These are phyloP conservation scores for Hypothenemus hampei DNA, from an alignment of 1,140 invertebrate species.

Conservation along the genomic window DNA sequence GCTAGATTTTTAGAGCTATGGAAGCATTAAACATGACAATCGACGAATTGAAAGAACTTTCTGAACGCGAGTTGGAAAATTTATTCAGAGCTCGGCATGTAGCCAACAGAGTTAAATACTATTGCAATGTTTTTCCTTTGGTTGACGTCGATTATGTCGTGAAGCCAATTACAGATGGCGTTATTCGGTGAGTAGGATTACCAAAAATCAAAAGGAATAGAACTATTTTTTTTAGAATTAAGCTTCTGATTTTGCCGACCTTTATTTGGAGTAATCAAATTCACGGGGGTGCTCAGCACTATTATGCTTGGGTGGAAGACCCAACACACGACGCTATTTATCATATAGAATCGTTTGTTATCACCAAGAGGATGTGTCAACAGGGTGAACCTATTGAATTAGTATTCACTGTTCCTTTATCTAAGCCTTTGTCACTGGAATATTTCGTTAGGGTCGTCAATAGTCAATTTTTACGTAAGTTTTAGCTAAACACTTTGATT, in stretches of 20 bases:
- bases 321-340: constrained; percentile 91
- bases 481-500: background rate
- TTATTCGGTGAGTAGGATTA: constrained; percentile 52
- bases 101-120: constrained; percentile 75
- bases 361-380: constrained; percentile 81
- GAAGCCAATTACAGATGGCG: constrained; percentile 92
- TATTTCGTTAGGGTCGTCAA: constrained; percentile 86
- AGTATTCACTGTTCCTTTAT: constrained; percentile 93
- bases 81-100: constrained; percentile 73
- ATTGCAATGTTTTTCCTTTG: constrained; percentile 85
- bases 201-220: background rate
- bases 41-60: constrained; percentile 79
- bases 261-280: constrained; percentile 90
- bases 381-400: constrained; percentile 70
- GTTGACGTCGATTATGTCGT: constrained; percentile 78
- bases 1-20: constrained; percentile 43
- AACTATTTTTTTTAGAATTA: constrained; percentile 57
- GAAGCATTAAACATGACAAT: constrained; percentile 57
- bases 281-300: constrained; percentile 83
- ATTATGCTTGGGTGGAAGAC: constrained; percentile 99
- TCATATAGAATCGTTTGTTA: constrained; percentile 89
- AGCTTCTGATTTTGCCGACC: constrained; percentile 72
- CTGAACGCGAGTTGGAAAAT: constrained; percentile 76
- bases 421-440: constrained; percentile 84
- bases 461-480: constrained; percentile 82